Conservation (phyloP, 2,797 vertebrate species). For the Cuculus canorus region DNA sequence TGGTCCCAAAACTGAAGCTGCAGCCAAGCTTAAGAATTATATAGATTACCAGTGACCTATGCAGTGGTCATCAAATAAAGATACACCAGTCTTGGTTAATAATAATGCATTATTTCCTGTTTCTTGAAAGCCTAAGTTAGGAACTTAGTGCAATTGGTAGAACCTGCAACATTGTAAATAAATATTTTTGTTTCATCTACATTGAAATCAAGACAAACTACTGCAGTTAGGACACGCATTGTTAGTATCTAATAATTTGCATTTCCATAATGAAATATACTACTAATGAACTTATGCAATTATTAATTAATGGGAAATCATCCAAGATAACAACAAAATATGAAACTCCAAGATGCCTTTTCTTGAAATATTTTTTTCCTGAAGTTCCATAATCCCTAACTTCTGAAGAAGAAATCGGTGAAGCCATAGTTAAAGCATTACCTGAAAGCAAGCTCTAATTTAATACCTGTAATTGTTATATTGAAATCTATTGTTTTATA, state of each 20-base stretch:
- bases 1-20: neutral
- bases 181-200: slow-evolving; percentile 17
- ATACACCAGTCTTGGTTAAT: neutral
- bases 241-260: slow-evolving; percentile 52
- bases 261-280: slow-evolving; percentile 50
- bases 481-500: neutral
- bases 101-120: neutral
- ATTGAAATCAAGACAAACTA: slow-evolving; percentile 42
- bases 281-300: slow-evolving; percentile 57
- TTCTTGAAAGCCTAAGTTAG: neutral
- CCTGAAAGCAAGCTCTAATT: neutral
- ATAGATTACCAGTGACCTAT: neutral
- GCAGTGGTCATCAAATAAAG: neutral
- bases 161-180: neutral
- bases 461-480: neutral
- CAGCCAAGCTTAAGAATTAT: neutral
- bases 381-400: neutral
- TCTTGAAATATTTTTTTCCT: neutral
- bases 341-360: slow-evolving; percentile 28
- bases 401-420: neutral
- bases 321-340: neutral
- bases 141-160: neutral
- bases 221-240: slow-evolving; percentile 50
- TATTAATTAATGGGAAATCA: slow-evolving; percentile 35
- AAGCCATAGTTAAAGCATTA: neutral